Base-by-base conservation (phyloP, 2,113 vertebrate genomes). In the Pangasianodon hypophthalmus region DNA sequence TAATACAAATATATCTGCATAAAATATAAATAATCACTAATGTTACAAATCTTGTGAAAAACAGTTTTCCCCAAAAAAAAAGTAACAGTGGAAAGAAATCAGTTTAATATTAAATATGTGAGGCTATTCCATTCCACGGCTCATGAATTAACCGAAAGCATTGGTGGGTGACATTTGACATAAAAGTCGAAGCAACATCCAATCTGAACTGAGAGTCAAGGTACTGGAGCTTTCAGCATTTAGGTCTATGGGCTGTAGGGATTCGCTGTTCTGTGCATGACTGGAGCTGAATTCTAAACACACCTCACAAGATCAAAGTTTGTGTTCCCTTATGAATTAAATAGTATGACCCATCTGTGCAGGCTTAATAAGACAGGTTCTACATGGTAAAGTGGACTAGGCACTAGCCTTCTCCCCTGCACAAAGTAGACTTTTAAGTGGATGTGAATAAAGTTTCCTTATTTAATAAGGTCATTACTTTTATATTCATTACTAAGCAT, bases 301-400 rank as follows among this genome's bases (percentile, higher is more conserved):
- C 46, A 52, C 82, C 32, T 81, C 10, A 69, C 29, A 90, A 94
- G 94, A 95, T 96, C 94, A 95, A 95, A 94, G 94, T 93, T 92
- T 91, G 93, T 84, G 91, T 90, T 91, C 92, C 92, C 94, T 95
- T 93, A 95, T 95, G 93, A 95, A 96, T 95, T 95, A 95, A 95
- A 95, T 91, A 95, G 92, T 56, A 88, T 84, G 91, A 92, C 91
- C 94, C 94, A 95, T 95, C 94, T 95, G 93, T 94, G 93, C 91
- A 81, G 89, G 92, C 48, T 83, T 85, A 89, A 84, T 87, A 90
- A 89, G 92, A 84, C 91, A 87, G 92, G 86, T 69, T 86, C 90
- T 90, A 89, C 89, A 83, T 87, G 56, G 91, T 81, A 90, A 88
- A 90, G 75, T 86, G 82, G 48, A 73, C 26, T 50, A 41, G 48